Base-by-base conservation (phyloP, 2,797 vertebrate genomes). In the Prunella strophiata region DNA sequence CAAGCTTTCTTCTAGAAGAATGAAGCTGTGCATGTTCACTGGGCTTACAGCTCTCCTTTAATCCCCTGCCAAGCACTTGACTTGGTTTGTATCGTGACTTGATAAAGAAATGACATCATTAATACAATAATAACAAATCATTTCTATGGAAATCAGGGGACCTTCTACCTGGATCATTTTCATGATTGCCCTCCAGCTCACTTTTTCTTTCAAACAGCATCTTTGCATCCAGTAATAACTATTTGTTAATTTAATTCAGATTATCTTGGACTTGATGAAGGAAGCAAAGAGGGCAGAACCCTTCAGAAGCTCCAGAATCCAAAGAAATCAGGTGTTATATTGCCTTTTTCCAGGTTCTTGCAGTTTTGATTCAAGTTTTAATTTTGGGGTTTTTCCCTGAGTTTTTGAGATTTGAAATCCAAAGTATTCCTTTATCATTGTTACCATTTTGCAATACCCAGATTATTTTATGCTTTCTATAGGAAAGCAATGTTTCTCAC, bases 61-160 rank as follows among this genome's bases (percentile, higher is more conserved):
- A 51, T 93, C 83, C 43, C 66, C 40, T 93, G 92, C 91, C 91
- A 94, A 92, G 38, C 85, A 36, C 73, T 88, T 82, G 38, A 63
- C 42, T 93, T 38, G 48, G 34, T 92, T 93, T 91, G 48, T 91
- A 48, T 84, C 2, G 0, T 75, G 85, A 80, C 70, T 83, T 72
- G 91, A 91, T 89, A 89, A 95, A 93, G 78, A 91, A 68, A 88
- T 89, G 34, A 89, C 57, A 71, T 93, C 93, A 77, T 77, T 61
- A 67, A 92, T 92, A 25, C 54, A 83, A 85, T 40, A 70, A 75
- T 43, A 88, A 77, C 62, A 88, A 77, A 88, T 80, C 3, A 68
- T 88, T 95, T 78, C 87, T 47, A 52, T 83, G 92, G 48, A 91
- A 91, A 88, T 72, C 87, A 75, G 62, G 32, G 51, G 62, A 75